These are phyloP conservation scores for Ictalurus punctatus DNA, from an alignment of 2,113 vertebrate species.

Conservation along the genomic window DNA sequence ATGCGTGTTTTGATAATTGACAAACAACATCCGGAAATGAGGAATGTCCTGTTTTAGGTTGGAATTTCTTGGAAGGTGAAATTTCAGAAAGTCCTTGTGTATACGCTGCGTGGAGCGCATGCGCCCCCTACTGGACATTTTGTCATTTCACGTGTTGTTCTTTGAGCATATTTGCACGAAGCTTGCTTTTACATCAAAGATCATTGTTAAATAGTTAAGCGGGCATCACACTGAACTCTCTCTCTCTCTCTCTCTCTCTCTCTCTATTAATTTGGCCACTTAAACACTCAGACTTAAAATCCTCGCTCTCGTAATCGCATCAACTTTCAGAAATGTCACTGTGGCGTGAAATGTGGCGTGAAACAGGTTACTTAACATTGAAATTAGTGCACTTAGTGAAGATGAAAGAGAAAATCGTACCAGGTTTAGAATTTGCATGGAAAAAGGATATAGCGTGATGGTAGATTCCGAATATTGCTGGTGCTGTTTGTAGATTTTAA, in stretches of 20 bases:
- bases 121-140: constrained; percentile 41
- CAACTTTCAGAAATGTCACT: not conserved
- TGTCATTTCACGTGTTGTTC: not conserved
- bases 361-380: not conserved
- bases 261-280: not conserved
- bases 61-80: not conserved
- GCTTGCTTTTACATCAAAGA: not conserved
- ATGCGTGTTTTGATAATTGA: not conserved
- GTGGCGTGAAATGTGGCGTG: not conserved
- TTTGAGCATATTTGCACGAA: not conserved
- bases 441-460: not conserved
- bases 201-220: not conserved
- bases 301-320: not conserved
- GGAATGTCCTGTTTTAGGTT: not conserved
- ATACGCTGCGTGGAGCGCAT: not conserved
- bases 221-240: not conserved
- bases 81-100: not conserved
- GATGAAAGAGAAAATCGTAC: not conserved
- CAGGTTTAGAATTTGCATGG: not conserved
- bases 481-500: not conserved
- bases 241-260: not conserved
- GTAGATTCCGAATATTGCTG: not conserved
- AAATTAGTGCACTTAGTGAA: not conserved
- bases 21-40: not conserved
- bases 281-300: not conserved